phyloP scores from a whole-genome alignment of 1,140 invertebrate genomes.

The Drosophila chauvacae region DNA sequence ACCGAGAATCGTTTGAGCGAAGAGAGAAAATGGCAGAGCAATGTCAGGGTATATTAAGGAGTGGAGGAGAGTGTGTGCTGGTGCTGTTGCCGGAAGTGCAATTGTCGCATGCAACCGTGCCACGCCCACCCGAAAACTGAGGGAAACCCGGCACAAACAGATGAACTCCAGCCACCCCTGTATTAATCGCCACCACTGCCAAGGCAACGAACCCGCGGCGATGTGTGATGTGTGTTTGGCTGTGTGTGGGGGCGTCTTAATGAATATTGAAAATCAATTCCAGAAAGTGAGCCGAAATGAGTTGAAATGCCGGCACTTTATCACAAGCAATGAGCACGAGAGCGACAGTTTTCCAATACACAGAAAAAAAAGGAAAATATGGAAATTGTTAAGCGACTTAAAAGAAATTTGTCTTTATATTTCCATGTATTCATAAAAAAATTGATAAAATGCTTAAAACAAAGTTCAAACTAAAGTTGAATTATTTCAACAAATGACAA shows the following conservation, averaged over 20 bases:
- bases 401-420: too few relatives aligned
- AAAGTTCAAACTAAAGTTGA: neutral
- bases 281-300: conserved; percentile 43
- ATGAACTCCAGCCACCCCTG: conserved; percentile 26
- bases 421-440: neutral
- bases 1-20: conserved; percentile 10
- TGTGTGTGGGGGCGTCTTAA: conserved; percentile 61
- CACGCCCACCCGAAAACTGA: conserved; percentile 59
- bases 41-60: conserved; percentile 23
- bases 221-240: conserved; percentile 10
- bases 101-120: conserved; percentile 67
- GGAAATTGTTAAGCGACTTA: neutral
- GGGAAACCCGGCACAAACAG: conserved; percentile 21
- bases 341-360: conserved; percentile 52
- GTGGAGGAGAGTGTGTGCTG: conserved; percentile 37
- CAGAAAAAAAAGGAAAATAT: neutral
- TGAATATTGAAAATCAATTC: conserved; percentile 72
- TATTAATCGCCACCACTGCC: conserved; percentile 3
- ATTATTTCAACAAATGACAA: neutral
- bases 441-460: neutral
- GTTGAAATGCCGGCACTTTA: conserved; percentile 55
- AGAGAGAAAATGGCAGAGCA: conserved; percentile 13
- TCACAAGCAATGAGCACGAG: conserved; percentile 30
- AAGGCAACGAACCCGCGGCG: conserved; percentile 35
- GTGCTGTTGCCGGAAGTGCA: conserved; percentile 72